These are phyloP conservation scores for Poecilia picta DNA, from an alignment of 2,797 vertebrate species.

Conservation along the genomic window DNA sequence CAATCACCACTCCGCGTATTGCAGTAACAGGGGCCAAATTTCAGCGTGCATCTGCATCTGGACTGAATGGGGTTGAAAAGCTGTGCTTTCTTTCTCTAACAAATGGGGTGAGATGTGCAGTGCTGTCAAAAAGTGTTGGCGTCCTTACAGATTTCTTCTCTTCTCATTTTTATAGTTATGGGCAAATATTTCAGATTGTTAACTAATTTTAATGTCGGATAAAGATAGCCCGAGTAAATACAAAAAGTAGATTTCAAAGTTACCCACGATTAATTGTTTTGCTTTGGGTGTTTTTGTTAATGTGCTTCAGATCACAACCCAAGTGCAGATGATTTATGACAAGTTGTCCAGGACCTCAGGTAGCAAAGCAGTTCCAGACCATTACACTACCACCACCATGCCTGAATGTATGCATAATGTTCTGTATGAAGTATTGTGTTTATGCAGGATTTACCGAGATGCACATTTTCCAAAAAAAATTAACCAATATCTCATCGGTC, in stretches of 20 bases:
- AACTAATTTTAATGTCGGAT: not conserved
- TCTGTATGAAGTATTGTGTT: not conserved
- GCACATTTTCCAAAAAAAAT: not conserved
- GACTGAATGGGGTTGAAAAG: conserved; percentile 45
- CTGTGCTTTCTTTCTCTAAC: conserved; percentile 14
- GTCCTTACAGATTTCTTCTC: not conserved
- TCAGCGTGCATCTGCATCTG: conserved; percentile 27
- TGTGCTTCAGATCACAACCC: not conserved
- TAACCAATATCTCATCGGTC: not conserved
- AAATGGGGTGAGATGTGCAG: conserved; percentile 20
- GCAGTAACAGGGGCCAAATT: conserved; percentile 76
- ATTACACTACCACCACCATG: not conserved
- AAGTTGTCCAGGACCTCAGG: not conserved
- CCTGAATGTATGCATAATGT: not conserved
- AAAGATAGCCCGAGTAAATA: not conserved
- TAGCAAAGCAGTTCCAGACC: not conserved
- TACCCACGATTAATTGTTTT: not conserved
- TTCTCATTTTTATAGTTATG: not conserved
- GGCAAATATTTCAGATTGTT: not conserved
- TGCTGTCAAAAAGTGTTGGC: not conserved
- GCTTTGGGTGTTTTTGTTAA: not conserved
- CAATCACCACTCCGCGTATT: conserved; percentile 71
- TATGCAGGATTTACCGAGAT: not conserved
- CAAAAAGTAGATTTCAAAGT: not conserved
- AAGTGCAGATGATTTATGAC: not conserved